Conservation (phyloP, 2,797 vertebrate genomes). For the Sebastes jordani region DNA sequence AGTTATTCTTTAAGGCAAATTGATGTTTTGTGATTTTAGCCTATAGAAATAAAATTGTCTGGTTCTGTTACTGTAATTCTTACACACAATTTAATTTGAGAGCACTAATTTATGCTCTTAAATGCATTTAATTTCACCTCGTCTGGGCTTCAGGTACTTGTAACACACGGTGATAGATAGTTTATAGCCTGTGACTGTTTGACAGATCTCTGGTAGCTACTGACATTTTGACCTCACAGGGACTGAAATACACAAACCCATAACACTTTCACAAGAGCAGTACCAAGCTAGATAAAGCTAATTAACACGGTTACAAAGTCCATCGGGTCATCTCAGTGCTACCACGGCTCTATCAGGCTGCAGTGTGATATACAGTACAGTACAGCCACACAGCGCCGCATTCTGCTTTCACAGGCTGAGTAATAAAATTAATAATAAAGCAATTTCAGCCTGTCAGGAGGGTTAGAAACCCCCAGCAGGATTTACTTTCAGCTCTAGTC, state of each 20-base stretch:
- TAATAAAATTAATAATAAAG: constrained; percentile 22
- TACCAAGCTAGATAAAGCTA: not conserved
- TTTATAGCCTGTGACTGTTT: not conserved
- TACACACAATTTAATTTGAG: not conserved
- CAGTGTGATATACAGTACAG: not conserved
- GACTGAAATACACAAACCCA: not conserved
- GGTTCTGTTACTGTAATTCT: not conserved
- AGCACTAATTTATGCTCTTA: not conserved
- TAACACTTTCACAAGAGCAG: not conserved
- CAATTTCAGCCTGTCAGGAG: constrained; percentile 15
- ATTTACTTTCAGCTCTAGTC: constrained; percentile 2
- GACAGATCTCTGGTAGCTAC: not conserved
- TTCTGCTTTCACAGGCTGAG: not conserved
- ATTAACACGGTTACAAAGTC: not conserved
- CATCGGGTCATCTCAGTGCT: not conserved
- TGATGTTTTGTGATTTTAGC: not conserved
- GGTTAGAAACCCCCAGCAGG: constrained; percentile 1
- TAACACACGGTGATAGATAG: not conserved
- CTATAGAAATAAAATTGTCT: not conserved
- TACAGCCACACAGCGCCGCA: too few species aligned
- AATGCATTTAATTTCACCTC: not conserved
- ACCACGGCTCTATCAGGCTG: not conserved
- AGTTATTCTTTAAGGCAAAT: too few species aligned
- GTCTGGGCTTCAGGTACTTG: not conserved
- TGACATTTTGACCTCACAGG: not conserved